Conservation (phyloP, 2,113 vertebrate species). For the Calidris pugnax region DNA sequence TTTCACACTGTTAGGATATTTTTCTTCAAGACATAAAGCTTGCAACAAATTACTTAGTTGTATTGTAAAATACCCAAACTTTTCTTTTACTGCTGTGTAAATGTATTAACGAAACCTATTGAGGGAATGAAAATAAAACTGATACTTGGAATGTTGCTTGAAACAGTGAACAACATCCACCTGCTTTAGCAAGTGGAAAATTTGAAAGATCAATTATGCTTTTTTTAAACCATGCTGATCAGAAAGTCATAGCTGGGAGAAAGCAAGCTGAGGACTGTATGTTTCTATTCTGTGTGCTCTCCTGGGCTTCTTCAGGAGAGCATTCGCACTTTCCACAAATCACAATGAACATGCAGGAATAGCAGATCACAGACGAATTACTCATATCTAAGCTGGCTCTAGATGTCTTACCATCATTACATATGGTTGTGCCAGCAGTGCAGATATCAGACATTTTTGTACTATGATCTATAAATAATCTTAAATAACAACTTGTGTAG, state of each 20-base stretch:
- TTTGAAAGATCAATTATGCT: background rate
- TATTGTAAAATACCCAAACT: background rate
- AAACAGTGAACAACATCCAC: background rate
- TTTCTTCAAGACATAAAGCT: background rate
- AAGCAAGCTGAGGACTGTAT: background rate
- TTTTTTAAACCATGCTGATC: background rate
- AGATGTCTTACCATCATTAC: background rate
- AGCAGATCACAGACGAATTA: background rate
- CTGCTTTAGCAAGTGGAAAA: background rate
- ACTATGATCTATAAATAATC: background rate
- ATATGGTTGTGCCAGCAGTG: background rate
- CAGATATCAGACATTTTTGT: background rate
- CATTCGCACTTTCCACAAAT: background rate
- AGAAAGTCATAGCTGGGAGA: background rate
- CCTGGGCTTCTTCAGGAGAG: background rate
- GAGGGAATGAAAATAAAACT: background rate
- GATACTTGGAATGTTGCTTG: background rate
- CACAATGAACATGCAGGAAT: background rate
- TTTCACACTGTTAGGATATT: background rate
- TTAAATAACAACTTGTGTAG: background rate
- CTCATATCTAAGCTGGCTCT: background rate
- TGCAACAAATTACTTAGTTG: background rate
- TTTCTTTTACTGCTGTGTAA: background rate
- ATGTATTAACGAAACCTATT: background rate
- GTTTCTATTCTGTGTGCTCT: background rate